Evolutionary conservation across 1,140 invertebrate genomes (phyloP), one percentile per base, ranked within the genome.

Genomic region (Pseudachorutes palmiensis): DNA sequence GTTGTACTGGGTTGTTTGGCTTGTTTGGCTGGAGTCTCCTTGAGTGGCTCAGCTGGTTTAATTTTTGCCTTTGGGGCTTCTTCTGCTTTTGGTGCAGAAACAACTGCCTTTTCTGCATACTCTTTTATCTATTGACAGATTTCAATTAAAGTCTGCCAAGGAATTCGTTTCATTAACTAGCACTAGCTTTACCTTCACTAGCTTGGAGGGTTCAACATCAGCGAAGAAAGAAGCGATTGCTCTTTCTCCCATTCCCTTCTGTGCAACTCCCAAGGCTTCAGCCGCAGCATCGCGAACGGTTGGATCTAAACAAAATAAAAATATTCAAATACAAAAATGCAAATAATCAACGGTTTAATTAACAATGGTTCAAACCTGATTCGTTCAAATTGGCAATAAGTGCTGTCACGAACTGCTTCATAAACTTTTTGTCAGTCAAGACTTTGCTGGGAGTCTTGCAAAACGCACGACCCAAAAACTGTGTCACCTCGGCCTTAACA

Each of bases 181-280:
- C n/a, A n/a, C n/a, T n/a, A n/a, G n/a, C n/a, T n/a, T n/a, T 76
- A 87, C 85, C 81, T 98, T 98, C 28, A 86, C 83, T 84, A 97
- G 89, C 80, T 98, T 99, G 2, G 97, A 78, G 48, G 87, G 85
- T 76, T 92, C 94, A 1, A 98, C 79, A 77, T 97, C 94, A 2
- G 84, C 83, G 22, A 98, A 81, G 75, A 96, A 91, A 0, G 92
- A 88, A 48, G 83, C 82, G 58, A 98, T 87, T 19, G 86, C 83
- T 79, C 95, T 96, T 75, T 98, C 96, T 24, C 94, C 90, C 14
- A 97, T 87, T 1, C 96, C 83, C 80, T 97, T 98, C 81, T 94
- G 89, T 1, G 92, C 86, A 0, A 92, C 94, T n/a, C 94, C 96
- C 9, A 98, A 77, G 1, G 94, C 94, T 78, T 94, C 89, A 2